phyloP scores from a whole-genome alignment of 1,140 invertebrate genomes.

The Tetraneura akinire region DNA sequence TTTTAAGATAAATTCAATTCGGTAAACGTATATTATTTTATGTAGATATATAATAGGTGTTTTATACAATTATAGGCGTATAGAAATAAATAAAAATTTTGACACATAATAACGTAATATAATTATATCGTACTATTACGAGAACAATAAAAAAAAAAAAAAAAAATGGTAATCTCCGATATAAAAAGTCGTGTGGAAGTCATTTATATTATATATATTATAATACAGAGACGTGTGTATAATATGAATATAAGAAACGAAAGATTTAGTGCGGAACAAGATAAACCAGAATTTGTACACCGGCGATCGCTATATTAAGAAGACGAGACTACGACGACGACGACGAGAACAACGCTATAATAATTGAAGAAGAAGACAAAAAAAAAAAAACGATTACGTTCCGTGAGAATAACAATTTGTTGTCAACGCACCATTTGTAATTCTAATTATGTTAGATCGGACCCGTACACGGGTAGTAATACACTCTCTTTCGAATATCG shows the following conservation, averaged over 20 bases:
- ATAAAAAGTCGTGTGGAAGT: background rate
- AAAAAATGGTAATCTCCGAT: constrained; percentile 14
- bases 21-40: no score
- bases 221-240: background rate
- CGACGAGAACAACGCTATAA: background rate
- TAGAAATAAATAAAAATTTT: no score
- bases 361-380: background rate
- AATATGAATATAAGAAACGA: background rate
- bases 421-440: constrained; percentile 26
- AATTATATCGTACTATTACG: background rate
- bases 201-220: background rate
- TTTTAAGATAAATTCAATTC: no score
- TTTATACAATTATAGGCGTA: no score
- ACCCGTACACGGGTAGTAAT: no score
- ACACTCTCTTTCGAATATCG: no score
- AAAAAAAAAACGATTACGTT: constrained; percentile 18
- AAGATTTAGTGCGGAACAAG: constrained; percentile 28
- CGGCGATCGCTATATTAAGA: background rate
- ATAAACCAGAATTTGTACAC: constrained; percentile 3
- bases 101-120: no score
- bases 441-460: constrained; percentile 21
- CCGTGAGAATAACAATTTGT: constrained; percentile 24
- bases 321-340: background rate
- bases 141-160: constrained; percentile 7
- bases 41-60: no score